Evolutionary conservation across 1,140 invertebrate genomes (phyloP).

Genomic region (Pachyrhynchus sulphureomaculatus): DNA sequence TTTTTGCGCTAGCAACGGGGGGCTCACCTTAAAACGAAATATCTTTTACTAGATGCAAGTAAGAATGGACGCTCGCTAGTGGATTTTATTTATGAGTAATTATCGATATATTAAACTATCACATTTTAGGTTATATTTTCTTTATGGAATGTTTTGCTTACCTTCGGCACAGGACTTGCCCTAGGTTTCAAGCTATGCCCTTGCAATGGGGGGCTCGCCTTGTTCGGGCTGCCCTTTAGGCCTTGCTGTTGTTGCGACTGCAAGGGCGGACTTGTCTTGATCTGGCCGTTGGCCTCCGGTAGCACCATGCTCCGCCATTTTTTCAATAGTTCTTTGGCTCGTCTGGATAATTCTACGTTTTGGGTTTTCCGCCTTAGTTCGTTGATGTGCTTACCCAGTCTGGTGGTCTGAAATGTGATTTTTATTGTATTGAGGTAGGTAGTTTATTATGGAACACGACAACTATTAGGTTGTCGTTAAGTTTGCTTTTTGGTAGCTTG

Average conservation of each 20-base stretch:
- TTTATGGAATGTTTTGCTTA: no score
- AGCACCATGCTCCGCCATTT: constrained; percentile 82
- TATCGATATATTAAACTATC: background rate
- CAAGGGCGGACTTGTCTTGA: constrained; percentile 44
- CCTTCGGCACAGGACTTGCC: constrained; percentile 2
- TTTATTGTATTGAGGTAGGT: background rate
- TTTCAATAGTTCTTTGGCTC: constrained; percentile 87
- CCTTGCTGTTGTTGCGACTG: constrained; percentile 41
- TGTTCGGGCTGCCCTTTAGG: constrained; percentile 41
- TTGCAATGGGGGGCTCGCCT: constrained; percentile 16
- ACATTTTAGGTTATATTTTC: no score
- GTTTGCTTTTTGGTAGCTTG: background rate
- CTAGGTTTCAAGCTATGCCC: background rate
- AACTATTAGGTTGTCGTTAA: background rate
- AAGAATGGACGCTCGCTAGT: background rate
- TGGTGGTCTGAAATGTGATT: constrained; percentile 61
- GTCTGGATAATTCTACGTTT: constrained; percentile 78
- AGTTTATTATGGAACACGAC: no score
- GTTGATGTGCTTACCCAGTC: constrained; percentile 93
- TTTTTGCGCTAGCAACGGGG: background rate
- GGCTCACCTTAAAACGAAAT: constrained; percentile 8
- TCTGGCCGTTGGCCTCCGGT: constrained; percentile 53
- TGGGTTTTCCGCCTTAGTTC: constrained; percentile 82
- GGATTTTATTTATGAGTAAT: background rate
- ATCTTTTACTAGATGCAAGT: background rate